Conservation (phyloP, 2,113 vertebrate genomes). For the Megatriorchis doriae region DNA sequence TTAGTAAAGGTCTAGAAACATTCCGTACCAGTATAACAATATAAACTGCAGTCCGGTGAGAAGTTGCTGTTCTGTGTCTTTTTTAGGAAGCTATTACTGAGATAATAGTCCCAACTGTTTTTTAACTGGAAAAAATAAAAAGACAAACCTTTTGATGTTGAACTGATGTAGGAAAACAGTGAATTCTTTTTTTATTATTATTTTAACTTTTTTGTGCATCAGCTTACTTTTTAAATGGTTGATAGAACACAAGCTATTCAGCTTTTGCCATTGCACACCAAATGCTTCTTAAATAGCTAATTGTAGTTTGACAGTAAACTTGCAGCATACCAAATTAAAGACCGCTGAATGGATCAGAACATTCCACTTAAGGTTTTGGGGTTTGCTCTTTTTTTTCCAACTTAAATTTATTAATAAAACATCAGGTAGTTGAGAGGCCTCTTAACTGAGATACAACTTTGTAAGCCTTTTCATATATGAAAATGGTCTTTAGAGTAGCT, state of each 20-base stretch:
- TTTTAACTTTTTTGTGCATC: neutral
- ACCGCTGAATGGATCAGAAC: neutral
- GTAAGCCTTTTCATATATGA: slow-evolving; percentile 8
- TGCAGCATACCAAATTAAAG: slow-evolving; percentile 43
- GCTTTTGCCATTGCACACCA: slow-evolving; percentile 10
- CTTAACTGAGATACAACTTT: slow-evolving; percentile 4
- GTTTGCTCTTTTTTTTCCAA: neutral
- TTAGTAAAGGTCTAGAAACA: slow-evolving; percentile 38
- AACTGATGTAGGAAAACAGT: slow-evolving; percentile 40
- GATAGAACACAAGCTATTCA: slow-evolving; percentile 37
- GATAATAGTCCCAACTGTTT: slow-evolving; percentile 36
- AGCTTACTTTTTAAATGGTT: neutral
- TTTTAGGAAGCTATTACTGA: slow-evolving; percentile 45
- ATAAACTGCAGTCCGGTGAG: neutral
- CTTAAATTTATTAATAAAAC: slow-evolving; percentile 51
- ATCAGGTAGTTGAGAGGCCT: slow-evolving; percentile 49
- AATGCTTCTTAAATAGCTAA: slow-evolving; percentile 25
- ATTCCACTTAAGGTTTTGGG: slow-evolving; percentile 43
- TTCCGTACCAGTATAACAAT: neutral
- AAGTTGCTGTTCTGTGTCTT: slow-evolving; percentile 45
- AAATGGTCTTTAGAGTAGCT: neutral
- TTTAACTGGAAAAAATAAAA: slow-evolving; percentile 60
- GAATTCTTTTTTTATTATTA: neutral
- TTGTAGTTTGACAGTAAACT: slow-evolving; percentile 38
- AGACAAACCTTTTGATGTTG: slow-evolving; percentile 9